Evolutionary conservation across 92 coral and sea anemone species (phyloP).

Genomic region (Desmophyllum pertusum): DNA sequence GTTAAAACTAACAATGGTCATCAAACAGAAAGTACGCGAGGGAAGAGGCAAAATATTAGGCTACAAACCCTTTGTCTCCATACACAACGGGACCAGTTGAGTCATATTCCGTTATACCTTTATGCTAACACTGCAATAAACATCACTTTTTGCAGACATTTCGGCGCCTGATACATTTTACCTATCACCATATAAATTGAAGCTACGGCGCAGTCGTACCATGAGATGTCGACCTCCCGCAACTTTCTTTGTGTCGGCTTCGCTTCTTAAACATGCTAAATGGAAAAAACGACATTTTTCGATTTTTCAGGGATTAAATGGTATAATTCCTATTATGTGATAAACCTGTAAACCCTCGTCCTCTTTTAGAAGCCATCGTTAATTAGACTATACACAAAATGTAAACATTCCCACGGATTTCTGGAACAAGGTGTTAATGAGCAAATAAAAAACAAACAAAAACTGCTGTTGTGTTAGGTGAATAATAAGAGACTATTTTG

Average conservation of each 20-base stretch:
- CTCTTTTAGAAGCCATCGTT: conserved; percentile 2
- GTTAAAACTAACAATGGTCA: background rate
- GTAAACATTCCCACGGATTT: conserved; percentile 26
- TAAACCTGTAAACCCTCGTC: background rate
- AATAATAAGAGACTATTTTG: background rate
- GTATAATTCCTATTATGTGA: background rate
- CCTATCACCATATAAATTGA: background rate
- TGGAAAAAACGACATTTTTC: background rate
- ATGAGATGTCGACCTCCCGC: background rate
- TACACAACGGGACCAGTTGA: background rate
- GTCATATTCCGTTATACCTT: background rate
- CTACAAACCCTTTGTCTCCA: background rate
- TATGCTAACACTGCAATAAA: background rate
- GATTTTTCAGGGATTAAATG: conserved; percentile 2
- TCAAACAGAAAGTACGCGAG: background rate
- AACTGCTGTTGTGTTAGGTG: background rate
- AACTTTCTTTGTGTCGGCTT: background rate
- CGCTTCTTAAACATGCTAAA: background rate
- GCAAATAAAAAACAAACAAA: conserved; percentile 6
- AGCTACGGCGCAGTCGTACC: background rate
- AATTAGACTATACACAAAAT: background rate
- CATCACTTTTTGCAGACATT: conserved; percentile 1
- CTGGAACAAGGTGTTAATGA: conserved; percentile 28
- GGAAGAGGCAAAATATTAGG: background rate
- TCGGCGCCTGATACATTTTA: conserved; percentile 6